Evolutionary conservation across 2,113 vertebrate genomes (phyloP).

Genomic region (Cinclus cinclus): DNA sequence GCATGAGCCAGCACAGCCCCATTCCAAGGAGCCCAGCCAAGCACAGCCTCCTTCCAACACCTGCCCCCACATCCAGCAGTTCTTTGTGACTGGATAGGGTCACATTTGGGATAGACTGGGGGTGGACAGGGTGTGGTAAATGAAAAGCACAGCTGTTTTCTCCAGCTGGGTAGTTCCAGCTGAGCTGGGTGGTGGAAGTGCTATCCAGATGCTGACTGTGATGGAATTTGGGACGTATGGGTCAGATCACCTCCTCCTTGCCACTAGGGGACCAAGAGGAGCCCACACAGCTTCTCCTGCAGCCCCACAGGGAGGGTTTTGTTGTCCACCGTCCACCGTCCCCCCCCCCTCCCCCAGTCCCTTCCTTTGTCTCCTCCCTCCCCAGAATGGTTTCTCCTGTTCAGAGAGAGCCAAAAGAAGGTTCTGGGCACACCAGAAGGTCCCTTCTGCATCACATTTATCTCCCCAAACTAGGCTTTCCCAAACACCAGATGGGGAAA

Average conservation of each 20-base stretch:
- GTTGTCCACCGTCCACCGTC: neutral
- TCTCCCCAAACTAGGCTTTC: neutral
- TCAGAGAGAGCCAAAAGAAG: neutral
- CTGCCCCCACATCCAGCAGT: neutral
- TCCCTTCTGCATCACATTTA: neutral
- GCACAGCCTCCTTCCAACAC: neutral
- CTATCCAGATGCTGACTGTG: too few relatives aligned
- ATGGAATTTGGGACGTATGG: neutral
- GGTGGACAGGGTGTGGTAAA: neutral
- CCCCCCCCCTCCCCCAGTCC: neutral
- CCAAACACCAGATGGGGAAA: neutral
- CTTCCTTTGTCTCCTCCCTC: neutral
- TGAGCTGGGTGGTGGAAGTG: neutral
- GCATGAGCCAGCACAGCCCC: neutral
- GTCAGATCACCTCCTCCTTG: neutral
- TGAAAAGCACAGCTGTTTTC: neutral
- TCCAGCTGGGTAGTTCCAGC: neutral
- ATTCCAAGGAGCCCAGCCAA: accelerated
- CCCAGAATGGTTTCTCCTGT: neutral
- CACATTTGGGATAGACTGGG: neutral
- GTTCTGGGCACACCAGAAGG: neutral
- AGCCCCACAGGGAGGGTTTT: neutral
- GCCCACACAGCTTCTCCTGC: neutral
- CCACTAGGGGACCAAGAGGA: neutral
- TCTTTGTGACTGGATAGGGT: neutral